These are phyloP conservation scores for Pseudachorutes palmiensis DNA, from an alignment of 1,140 invertebrate species.

Conservation along the genomic window DNA sequence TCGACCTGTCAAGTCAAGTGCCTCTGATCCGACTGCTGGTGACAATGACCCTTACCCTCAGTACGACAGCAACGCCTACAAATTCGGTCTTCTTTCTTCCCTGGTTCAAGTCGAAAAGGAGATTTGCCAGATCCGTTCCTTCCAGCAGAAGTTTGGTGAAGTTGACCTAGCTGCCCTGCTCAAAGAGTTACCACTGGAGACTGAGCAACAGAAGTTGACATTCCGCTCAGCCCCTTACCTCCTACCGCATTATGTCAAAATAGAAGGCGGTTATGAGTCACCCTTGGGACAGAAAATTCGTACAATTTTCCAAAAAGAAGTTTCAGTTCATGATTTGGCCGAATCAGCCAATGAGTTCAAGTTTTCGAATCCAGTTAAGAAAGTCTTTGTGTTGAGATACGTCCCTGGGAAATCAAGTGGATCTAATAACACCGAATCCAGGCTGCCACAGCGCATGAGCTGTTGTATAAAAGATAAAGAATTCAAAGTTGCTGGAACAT, in stretches of 20 bases:
- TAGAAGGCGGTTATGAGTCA: conserved; percentile 25
- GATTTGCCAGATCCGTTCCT: conserved; percentile 35
- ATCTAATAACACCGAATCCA: conserved; percentile 2
- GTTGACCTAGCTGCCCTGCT: conserved; percentile 22
- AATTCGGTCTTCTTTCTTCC: conserved; percentile 16
- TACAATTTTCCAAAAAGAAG: conserved; percentile 34
- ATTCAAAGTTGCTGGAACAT: conserved; percentile 32
- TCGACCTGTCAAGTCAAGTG: neutral
- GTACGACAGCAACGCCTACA: conserved; percentile 16
- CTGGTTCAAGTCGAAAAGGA: conserved; percentile 27
- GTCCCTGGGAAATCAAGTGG: conserved; percentile 20
- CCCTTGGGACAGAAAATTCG: conserved; percentile 26
- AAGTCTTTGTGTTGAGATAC: conserved; percentile 35
- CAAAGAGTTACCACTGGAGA: conserved; percentile 9
- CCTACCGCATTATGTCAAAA: conserved; percentile 33
- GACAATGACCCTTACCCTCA: conserved; percentile 6
- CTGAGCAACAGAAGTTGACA: neutral
- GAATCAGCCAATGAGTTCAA: conserved; percentile 28
- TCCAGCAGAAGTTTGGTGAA: conserved; percentile 35
- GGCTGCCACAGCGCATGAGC: conserved; percentile 35
- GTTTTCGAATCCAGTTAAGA: conserved; percentile 30
- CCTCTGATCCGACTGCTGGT: neutral
- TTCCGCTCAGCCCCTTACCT: conserved; percentile 6
- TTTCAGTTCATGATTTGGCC: conserved; percentile 20
- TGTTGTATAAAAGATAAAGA: conserved; percentile 31